Base-by-base conservation (phyloP, 1,140 invertebrate species). In the Subanguina moxae region DNA sequence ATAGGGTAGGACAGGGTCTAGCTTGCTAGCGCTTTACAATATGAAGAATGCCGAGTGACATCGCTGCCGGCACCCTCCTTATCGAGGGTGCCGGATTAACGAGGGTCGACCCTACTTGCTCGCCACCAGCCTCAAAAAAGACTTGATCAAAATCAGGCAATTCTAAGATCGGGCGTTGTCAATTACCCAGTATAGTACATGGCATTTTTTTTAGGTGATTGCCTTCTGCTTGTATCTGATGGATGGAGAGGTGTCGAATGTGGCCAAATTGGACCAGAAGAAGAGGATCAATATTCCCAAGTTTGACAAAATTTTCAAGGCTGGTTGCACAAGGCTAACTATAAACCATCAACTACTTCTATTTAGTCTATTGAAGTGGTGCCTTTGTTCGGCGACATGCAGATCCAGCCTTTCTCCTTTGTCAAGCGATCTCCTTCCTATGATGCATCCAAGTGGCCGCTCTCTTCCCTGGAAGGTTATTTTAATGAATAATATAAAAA, bases 321-420 rank as follows among this genome's bases (percentile, higher is more conserved):
- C 90, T 84, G 71, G 65, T 42, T 52, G 3, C 23, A 52, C 17
- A n/a, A n/a, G n/a, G n/a, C n/a, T n/a, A n/a, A n/a, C n/a, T n/a
- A n/a, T n/a, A 38, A 38, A 5, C 3, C 32, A 11, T 3, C 11
- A 38, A 38, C 11, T 38, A 11, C 11, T 38, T 38, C 11, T 38
- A 15, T 52, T 52, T 52, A 86, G 88, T 92, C 75, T 84, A 83
- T 97, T 52, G 94, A 98, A 86, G 93, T 98, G 65, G 95, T 99
- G 1, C 94, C 95, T 0, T 84, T 98, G 8, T 99, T 97, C 84
- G 95, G 95, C 1, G 95, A 99, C 80, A 98, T 98, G 95, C 95
- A 97, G 86, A 97, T 98, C 67, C 92, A 93, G 0, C 95, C 95
- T 0, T 98, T 97, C 83, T 94, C 95, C 83, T 98, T 97, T 80